These are phyloP conservation scores for Chelmon rostratus DNA, from an alignment of 2,797 vertebrate species.

Conservation along the genomic window DNA sequence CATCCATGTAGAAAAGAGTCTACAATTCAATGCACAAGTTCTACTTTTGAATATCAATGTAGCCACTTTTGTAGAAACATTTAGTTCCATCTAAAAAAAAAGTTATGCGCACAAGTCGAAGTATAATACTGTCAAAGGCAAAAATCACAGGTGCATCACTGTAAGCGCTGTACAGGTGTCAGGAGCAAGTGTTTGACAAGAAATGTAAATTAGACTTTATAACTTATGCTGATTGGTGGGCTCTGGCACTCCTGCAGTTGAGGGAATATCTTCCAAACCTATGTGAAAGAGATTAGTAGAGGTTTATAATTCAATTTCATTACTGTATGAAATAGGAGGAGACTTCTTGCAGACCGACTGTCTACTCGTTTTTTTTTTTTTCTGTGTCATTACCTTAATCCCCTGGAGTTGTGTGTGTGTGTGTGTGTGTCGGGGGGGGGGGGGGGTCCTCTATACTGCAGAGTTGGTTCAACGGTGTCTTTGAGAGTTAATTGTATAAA, in stretches of 20 bases:
- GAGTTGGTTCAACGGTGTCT: constrained; percentile 65
- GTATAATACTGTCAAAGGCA: background rate
- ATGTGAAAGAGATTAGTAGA: constrained; percentile 75
- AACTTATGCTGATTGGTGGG: constrained; percentile 34
- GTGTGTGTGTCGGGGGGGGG: background rate
- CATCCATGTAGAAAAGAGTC: background rate
- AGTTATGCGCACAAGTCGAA: background rate
- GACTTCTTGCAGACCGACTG: constrained; percentile 68
- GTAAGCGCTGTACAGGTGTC: constrained; percentile 6
- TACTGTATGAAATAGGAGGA: constrained; percentile 73
- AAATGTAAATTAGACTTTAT: constrained; percentile 37
- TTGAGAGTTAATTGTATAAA: constrained; percentile 76
- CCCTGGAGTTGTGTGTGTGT: constrained; percentile 64
- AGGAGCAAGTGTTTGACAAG: constrained; percentile 17
- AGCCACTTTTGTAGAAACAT: background rate
- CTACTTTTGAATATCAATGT: background rate
- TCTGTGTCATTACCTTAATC: constrained; percentile 80
- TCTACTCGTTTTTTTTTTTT: constrained; percentile 73
- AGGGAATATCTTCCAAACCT: constrained; percentile 63
- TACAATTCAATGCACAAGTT: background rate
- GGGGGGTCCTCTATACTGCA: constrained; percentile 52
- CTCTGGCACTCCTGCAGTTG: constrained; percentile 55
- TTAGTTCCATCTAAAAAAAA: background rate
- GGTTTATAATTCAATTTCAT: constrained; percentile 82
- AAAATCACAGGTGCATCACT: constrained; percentile 17